Evolutionary conservation across 2,888 invertebrate genomes (phyloP), one percentile per base, ranked within the genome.

Genomic region (Ctena decussata): DNA sequence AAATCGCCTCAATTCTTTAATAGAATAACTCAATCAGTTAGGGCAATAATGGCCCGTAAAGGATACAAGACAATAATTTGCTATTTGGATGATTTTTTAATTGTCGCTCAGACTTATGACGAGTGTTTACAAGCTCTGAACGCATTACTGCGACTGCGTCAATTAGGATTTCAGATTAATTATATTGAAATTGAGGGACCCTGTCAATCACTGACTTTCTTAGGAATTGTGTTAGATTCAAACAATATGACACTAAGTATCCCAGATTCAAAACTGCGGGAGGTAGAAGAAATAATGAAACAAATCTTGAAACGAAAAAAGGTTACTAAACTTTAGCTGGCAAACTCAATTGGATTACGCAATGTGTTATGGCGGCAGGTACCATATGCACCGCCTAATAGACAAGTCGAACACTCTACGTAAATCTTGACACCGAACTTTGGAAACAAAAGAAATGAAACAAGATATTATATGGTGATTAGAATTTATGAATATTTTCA

Each of bases 11-110:
- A 53, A 53, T 18, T 53, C 8, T 53, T 53, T n/a, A 53, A 79
- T 57, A 57, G n/a, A 57, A 32, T 74, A 35, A 80, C 80, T 8
- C 74, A 80, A 65, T 18, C 80, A 2, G 80, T 80, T 5, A 53
- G 74, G 15, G 35, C 24, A 80, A n/a, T n/a, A n/a, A n/a, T n/a
- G n/a, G n/a, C n/a, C n/a, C n/a, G n/a, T n/a, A n/a, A 80, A 65
- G 80, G 73, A 2, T 80, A 41, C 41, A 46, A 46, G n/a, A 39
- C 76, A 6, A 53, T 81, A 21, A 71, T 77, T 2, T 41, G 39
- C n/a, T 81, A 81, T 44, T 35, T 81, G n/a, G 76, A 77, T 57
- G 81, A 81, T 70, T 76, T 81, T 60, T 30, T 77, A 15, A 49
- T 81, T 18, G 70, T 71, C 24, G 57, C 53, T 1, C 27, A 53